Percentiles rank a stretch among this genome's conserved stretches.
Evolutionary conservation across 2,888 invertebrate species (phyloP).

Genomic region (Apotomis capreana): DNA sequence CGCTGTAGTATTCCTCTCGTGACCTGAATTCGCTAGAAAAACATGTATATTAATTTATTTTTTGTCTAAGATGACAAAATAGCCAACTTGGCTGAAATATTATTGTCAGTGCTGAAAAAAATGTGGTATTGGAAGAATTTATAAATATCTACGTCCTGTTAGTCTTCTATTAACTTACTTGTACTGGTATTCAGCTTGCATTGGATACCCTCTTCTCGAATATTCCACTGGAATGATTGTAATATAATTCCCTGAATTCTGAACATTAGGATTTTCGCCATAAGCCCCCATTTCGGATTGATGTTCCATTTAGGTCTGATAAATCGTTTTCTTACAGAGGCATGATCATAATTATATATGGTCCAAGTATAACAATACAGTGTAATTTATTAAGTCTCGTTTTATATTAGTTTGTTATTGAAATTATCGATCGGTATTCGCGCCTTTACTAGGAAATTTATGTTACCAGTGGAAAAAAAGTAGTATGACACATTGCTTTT

Average conservation of each 20-base stretch:
- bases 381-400: not conserved
- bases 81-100: not conserved
- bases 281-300: conserved; percentile 78
- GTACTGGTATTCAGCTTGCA: conserved; percentile 84
- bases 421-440: conserved; percentile 71
- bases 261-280: conserved; percentile 76
- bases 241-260: conserved; percentile 81
- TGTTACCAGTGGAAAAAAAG: conserved; percentile 51
- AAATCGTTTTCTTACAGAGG: conserved; percentile 39
- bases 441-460: conserved; percentile 49
- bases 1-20: conserved; percentile 79
- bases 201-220: conserved; percentile 80
- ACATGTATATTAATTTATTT: conserved; percentile 4
- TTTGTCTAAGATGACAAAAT: no score
- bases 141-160: no score
- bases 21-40: conserved; percentile 76
- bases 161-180: conserved; percentile 65
- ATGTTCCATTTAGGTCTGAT: conserved; percentile 69
- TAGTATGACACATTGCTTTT: not conserved
- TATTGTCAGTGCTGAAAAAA: not conserved
- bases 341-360: conserved; percentile 9
- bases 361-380: not conserved
- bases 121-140: not conserved
- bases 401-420: conserved; percentile 44
- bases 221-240: conserved; percentile 85